Evolutionary conservation across 2,888 invertebrate species (phyloP), one percentile per base, ranked within the genome.

Genomic region (Anoncus sp.): DNA sequence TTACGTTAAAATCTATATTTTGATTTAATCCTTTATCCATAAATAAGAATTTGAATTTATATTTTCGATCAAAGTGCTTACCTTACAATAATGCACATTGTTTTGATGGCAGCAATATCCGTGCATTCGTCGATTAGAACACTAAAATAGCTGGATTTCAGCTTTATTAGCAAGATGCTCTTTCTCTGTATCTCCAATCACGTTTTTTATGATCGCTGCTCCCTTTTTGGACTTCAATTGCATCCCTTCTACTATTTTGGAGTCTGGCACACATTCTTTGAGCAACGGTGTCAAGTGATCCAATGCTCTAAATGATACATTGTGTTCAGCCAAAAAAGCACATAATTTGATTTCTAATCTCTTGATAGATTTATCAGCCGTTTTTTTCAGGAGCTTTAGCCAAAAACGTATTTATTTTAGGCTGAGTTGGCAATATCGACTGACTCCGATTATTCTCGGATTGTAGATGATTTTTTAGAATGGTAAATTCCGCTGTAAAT

Each of bases 261-360:
- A 84, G 81, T 85, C 83, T 24, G 81, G 65, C 59, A 83, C 74
- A 81, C 80, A 70, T 14, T 81, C 80, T 80, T 84, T 84, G 31
- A 85, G 59, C 60, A 86, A 35, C 14, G 57, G 49, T 24, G 24
- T 27, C n/a, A 70, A 27, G 47, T 63, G 70, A 35, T 70, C 43
- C 31, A 70, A 16, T 14, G 27, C 31, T 7, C 18, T 27, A 31
- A 71, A 76, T 1, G 70, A 12, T 10, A 65, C 24, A 24, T 70
- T 59, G 10, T 76, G 70, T 16, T 76, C 75, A n/a, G 49, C 70
- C 5, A 70, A 24, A 43, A 70, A 70, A 45, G 35, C 59, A 24
- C 20, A 47, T 10, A 75, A 31, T 31, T 31, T 31, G 31, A 31
- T 31, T 31, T 31, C 31, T 31, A 31, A 31, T 31, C 31, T 31